Evolutionary conservation across 2,113 vertebrate genomes (phyloP).

Genomic region (Verasper variegatus): DNA sequence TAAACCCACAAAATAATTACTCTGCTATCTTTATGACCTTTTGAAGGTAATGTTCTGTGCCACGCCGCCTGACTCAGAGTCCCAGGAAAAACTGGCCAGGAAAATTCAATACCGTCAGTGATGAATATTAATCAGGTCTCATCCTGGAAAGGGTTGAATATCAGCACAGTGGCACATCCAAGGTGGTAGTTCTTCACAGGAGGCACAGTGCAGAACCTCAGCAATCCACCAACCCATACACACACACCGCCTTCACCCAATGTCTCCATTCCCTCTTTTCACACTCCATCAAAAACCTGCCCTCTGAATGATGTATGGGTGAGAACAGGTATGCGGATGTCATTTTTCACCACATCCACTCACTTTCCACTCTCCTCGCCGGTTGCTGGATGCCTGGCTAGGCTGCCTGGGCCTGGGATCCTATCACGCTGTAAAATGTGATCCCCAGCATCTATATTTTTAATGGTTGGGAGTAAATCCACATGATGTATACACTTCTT

Average conservation of each 20-base stretch:
- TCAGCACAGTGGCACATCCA: conserved; percentile 1
- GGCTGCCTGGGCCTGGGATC: conserved; percentile 29
- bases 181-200: neutral
- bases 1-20: conserved; percentile 54
- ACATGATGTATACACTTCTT: conserved; percentile 63
- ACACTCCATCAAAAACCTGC: conserved; percentile 49
- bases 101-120: conserved; percentile 38
- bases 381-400: conserved; percentile 4
- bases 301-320: conserved; percentile 76
- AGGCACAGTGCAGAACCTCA: conserved; percentile 10
- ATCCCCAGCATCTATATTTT: conserved; percentile 71
- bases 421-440: conserved; percentile 65
- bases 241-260: conserved; percentile 33
- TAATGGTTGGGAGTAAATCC: conserved; percentile 75
- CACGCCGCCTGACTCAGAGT: neutral
- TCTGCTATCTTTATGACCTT: conserved; percentile 63
- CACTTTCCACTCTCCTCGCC: conserved; percentile 24
- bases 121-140: conserved; percentile 33
- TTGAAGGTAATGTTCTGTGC: conserved; percentile 43
- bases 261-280: conserved; percentile 67
- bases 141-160: conserved; percentile 8
- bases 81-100: conserved; percentile 22
- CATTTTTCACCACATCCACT: conserved; percentile 71
- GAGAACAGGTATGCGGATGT: conserved; percentile 56
- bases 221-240: neutral